Conservation (phyloP, 2,888 invertebrate species). For the Apamea crenata region DNA sequence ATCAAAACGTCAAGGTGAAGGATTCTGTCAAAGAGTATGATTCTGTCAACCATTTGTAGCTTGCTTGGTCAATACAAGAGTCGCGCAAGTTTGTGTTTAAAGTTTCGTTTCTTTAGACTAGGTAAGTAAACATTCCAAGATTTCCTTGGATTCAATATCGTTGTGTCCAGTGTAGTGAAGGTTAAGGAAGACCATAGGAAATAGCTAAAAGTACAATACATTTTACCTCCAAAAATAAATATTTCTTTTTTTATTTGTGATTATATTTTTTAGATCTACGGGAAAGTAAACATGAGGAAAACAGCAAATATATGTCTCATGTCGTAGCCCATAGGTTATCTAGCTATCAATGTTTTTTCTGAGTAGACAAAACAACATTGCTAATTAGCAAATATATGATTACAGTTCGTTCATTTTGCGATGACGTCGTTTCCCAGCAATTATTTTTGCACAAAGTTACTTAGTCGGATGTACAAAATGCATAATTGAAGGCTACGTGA, state of each 20-base stretch:
- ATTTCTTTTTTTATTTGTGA: not conserved
- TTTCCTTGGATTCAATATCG: not conserved
- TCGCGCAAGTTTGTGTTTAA: not conserved
- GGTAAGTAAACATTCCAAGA: slow-evolving; percentile 2
- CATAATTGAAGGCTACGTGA: too few relatives aligned
- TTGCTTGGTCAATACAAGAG: slow-evolving; percentile 21
- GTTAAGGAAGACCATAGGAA: not conserved
- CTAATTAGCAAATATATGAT: too few relatives aligned
- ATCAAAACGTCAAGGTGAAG: slow-evolving; percentile 15
- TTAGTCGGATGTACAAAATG: too few relatives aligned
- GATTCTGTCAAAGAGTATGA: not conserved
- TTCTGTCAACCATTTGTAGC: not conserved
- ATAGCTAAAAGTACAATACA: not conserved
- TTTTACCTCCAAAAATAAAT: not conserved
- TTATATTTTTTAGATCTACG: not conserved
- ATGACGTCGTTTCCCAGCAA: too few relatives aligned
- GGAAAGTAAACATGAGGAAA: not conserved
- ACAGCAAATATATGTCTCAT: not conserved
- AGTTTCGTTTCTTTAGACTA: not conserved
- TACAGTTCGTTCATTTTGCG: too few relatives aligned
- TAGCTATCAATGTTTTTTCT: not conserved
- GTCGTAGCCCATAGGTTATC: not conserved
- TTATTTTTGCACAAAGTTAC: too few relatives aligned
- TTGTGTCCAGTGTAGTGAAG: not conserved
- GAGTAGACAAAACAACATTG: not conserved